A percentile compares a stretch with the other conserved stretches of the same genome.
phyloP scores from a whole-genome alignment of 2,888 invertebrate species.

The Agapetus fuscipes region DNA sequence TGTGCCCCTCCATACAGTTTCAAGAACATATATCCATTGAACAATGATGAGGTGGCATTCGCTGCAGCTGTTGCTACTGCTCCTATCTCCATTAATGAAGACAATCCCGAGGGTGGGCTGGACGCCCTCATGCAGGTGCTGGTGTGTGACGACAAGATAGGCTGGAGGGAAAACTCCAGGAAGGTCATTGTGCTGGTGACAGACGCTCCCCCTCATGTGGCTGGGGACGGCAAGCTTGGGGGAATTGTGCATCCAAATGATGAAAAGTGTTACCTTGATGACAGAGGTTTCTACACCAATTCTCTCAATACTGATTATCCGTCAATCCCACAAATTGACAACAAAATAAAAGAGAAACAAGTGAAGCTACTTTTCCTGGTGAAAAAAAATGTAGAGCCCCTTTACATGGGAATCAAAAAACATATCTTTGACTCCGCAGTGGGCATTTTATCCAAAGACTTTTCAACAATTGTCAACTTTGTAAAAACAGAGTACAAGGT shows the following conservation, averaged over 20 bases:
- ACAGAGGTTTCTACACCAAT: slow-evolving; percentile 46
- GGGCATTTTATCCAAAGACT: slow-evolving; percentile 51
- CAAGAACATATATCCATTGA: slow-evolving; percentile 60
- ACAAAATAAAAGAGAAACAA: slow-evolving; percentile 53
- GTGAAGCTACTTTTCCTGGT: slow-evolving; percentile 74
- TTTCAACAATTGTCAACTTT: slow-evolving; percentile 55
- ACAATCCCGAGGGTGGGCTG: slow-evolving; percentile 72
- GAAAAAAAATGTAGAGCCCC: slow-evolving; percentile 29
- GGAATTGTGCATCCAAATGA: slow-evolving; percentile 64
- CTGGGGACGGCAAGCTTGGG: slow-evolving; percentile 67
- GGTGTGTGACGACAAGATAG: slow-evolving; percentile 57
- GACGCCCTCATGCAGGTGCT: slow-evolving; percentile 84
- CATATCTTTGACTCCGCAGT: slow-evolving; percentile 59
- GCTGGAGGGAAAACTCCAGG: slow-evolving; percentile 68
- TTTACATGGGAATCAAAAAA: slow-evolving; percentile 46
- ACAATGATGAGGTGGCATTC: slow-evolving; percentile 42
- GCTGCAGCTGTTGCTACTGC: slow-evolving; percentile 33
- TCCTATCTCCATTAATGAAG: slow-evolving; percentile 46
- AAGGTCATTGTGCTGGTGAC: slow-evolving; percentile 71
- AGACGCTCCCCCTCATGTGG: slow-evolving; percentile 66
- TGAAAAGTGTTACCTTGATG: slow-evolving; percentile 54
- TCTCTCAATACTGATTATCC: slow-evolving; percentile 64
- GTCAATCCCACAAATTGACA: slow-evolving; percentile 58
- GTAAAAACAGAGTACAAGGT: slow-evolving; percentile 56
- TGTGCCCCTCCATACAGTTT: slow-evolving; percentile 60